Base-by-base conservation (phyloP, 2,113 vertebrate species). In the Silurus glanis region DNA sequence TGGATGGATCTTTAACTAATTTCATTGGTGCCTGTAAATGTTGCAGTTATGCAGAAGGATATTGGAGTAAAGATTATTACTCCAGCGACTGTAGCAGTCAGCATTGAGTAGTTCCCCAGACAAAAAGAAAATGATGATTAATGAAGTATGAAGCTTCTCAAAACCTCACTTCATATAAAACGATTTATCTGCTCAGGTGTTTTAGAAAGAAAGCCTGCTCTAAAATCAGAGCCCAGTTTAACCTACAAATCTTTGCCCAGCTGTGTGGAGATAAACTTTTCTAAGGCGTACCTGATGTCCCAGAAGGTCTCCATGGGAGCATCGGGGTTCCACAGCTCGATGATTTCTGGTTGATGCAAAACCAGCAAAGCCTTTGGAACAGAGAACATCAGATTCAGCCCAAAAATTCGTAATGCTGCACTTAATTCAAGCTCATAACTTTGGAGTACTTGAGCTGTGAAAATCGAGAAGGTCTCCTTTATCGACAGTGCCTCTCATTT, bases 281-380 rank as follows among this genome's bases (percentile, higher is more conserved):
- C 14, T 9, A 37, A 56, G 9, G 4, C 79, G 53, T 94, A 99
- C 98, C 98, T 99, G 87, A 99, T 99, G 92, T 99, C 98, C 98
- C 98, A 99, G 92, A 99, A 99, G 0, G 97, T 99, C 93, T 98
- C 97, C 82, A 97, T 97, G 80, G 98, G 97, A 79, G 96, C 94
- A 85, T 99, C 96, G 12, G 97, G 97, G 86, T 99, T 99, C 98
- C 98, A 99, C 89, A 99, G 93, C 89, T 98, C 97, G 85, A 99
- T 99, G 93, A 96, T 97, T 91, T 99, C 98, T 88, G 98, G 95
- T 89, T 99, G 97, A 94, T 99, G 97, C 87, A 99, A 95, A 88
- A 99, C 98, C 84, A 99, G 92, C 92, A 99, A 93, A 86, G 98
- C 98, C 98, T 99, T 62, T 85, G 25, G 49, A 67, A n/a, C 5